phyloP scores from a whole-genome alignment of 1,140 invertebrate species.

The Parapsyche elsis region DNA sequence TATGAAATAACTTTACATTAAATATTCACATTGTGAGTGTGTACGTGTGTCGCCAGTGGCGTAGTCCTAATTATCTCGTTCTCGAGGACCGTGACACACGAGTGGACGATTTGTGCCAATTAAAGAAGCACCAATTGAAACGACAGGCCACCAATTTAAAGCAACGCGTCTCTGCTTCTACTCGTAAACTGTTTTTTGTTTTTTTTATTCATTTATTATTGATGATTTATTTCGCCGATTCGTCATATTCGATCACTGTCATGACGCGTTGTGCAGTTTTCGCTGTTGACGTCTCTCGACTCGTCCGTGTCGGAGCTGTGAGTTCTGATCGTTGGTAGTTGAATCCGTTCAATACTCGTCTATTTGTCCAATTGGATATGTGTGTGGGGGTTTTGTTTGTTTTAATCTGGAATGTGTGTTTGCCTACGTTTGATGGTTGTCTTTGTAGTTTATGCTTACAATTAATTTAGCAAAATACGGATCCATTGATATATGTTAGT shows the following conservation, averaged over 20 bases:
- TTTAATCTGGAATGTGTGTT: no score
- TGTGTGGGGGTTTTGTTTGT: no score
- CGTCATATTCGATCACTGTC: slow-evolving; percentile 21
- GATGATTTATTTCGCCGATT: slow-evolving; percentile 19
- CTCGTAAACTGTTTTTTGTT: neutral
- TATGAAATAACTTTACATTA: no score
- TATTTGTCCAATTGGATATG: no score
- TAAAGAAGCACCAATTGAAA: slow-evolving; percentile 10
- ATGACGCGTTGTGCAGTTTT: neutral
- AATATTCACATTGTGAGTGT: neutral
- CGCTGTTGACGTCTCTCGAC: neutral
- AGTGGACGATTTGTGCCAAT: slow-evolving; percentile 35
- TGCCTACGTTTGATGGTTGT: no score
- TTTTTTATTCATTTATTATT: neutral
- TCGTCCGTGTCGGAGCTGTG: no score
- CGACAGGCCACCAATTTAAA: neutral
- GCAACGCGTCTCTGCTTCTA: neutral
- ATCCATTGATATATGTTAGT: no score
- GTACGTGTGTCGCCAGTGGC: neutral
- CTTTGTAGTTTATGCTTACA: no score
- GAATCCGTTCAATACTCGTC: no score
- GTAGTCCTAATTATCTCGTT: neutral
- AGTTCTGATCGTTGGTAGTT: no score
- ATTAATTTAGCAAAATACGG: no score
- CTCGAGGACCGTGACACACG: slow-evolving; percentile 32